Conservation (phyloP, 2,797 vertebrate genomes). For the Natrix natrix region DNA sequence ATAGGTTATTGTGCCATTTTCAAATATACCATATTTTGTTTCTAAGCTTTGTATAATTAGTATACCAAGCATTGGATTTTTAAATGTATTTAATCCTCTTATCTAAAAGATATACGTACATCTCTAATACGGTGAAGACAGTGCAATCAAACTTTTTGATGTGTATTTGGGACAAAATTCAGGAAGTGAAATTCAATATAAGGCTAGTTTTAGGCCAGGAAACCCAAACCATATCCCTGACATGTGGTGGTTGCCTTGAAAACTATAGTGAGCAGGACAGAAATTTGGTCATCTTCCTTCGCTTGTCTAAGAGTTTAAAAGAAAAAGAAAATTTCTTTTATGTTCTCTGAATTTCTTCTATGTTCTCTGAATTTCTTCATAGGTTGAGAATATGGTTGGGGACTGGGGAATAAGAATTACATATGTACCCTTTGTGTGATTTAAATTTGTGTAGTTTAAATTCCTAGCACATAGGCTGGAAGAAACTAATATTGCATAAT, state of each 20-base stretch:
- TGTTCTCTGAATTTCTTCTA: not conserved
- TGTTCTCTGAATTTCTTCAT: not conserved
- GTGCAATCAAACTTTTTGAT: not conserved
- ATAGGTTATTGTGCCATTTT: not conserved
- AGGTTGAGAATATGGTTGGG: not conserved
- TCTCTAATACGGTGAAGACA: not conserved
- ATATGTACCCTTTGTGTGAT: not conserved
- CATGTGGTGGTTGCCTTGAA: not conserved
- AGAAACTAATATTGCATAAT: not conserved
- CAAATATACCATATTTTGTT: not conserved
- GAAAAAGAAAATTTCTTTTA: not conserved
- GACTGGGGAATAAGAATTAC: not conserved
- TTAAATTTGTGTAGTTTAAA: not conserved
- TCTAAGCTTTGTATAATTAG: not conserved
- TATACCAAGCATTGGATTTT: not conserved
- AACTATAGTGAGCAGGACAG: not conserved
- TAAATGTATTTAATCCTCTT: not conserved
- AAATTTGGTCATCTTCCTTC: not conserved
- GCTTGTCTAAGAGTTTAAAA: not conserved
- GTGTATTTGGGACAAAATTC: not conserved
- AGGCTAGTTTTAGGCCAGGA: not conserved
- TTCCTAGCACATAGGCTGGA: not conserved
- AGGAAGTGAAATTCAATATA: not conserved
- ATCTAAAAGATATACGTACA: not conserved
- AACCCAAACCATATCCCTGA: not conserved